Evolutionary conservation across 2,113 vertebrate genomes (phyloP).

Genomic region (Mormyrus iriodes): DNA sequence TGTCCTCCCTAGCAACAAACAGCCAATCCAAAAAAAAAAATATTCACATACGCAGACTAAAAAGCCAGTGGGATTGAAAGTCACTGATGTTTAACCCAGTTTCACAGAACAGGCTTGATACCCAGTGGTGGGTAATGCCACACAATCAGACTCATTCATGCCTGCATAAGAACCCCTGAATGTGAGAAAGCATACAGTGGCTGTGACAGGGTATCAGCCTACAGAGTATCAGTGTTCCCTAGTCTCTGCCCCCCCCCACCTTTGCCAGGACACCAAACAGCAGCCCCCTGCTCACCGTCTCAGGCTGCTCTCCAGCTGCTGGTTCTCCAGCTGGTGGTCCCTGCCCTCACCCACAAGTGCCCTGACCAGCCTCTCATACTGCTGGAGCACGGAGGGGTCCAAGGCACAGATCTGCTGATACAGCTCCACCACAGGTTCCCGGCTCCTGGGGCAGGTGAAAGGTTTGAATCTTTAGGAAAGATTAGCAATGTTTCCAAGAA

Average conservation of each 20-base stretch:
- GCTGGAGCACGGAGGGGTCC: constrained; percentile 48
- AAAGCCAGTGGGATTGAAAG: neutral
- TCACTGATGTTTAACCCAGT: neutral
- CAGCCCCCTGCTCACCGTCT: constrained; percentile 47
- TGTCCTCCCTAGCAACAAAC: neutral
- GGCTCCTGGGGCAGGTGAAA: constrained; percentile 38
- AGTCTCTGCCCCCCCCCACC: neutral
- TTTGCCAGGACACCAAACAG: neutral
- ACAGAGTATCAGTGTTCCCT: neutral
- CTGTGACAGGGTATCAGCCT: neutral
- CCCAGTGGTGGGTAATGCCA: neutral
- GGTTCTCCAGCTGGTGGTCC: constrained; percentile 52
- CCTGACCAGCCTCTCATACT: constrained; percentile 57
- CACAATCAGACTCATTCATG: neutral
- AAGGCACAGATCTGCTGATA: constrained; percentile 53
- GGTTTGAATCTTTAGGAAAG: neutral
- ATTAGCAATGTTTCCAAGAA: neutral
- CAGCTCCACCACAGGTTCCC: constrained; percentile 53
- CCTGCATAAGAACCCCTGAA: neutral
- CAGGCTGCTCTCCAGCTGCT: constrained; percentile 57
- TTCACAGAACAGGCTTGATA: neutral
- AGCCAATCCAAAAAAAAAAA: neutral
- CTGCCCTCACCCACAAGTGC: constrained; percentile 48
- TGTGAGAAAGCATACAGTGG: neutral
- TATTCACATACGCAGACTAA: neutral